Conservation (phyloP, 2,888 invertebrate genomes). For the Automeris io region DNA sequence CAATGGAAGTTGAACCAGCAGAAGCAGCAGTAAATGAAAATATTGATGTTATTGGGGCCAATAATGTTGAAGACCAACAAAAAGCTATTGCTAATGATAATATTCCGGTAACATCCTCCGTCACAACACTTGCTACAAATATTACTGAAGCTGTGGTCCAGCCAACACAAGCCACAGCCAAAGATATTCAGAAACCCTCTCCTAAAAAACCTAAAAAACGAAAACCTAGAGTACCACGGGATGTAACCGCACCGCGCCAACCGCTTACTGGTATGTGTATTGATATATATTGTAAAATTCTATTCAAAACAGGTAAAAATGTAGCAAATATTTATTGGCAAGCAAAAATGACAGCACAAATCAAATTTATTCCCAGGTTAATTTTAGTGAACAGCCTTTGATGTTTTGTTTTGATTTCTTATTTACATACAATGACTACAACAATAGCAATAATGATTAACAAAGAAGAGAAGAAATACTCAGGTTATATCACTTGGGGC, state of each 20-base stretch:
- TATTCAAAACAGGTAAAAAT: no score
- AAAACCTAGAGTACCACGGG: constrained; percentile 81
- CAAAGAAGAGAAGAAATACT: no score
- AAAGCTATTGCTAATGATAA: constrained; percentile 8
- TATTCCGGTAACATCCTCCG: constrained; percentile 1
- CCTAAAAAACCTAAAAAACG: constrained; percentile 79
- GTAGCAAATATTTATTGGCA: no score
- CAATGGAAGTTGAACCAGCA: constrained; percentile 13
- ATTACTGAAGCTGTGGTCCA: constrained; percentile 5
- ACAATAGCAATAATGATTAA: no score
- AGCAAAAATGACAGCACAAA: no score
- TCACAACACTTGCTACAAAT: background rate
- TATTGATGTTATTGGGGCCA: constrained; percentile 9
- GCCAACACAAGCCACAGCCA: constrained; percentile 12
- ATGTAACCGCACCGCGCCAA: constrained; percentile 83
- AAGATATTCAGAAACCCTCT: constrained; percentile 48
- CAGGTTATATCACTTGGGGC: no score
- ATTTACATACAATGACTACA: no score
- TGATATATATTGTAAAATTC: background rate
- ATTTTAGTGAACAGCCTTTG: no score
- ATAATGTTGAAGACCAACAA: constrained; percentile 13
- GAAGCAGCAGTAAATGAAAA: constrained; percentile 1
- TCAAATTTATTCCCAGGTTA: no score
- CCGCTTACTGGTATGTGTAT: constrained; percentile 79
- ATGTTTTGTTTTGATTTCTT: no score